Conservation (phyloP, 2,113 vertebrate genomes). For the Tragelaphus imberbis region DNA sequence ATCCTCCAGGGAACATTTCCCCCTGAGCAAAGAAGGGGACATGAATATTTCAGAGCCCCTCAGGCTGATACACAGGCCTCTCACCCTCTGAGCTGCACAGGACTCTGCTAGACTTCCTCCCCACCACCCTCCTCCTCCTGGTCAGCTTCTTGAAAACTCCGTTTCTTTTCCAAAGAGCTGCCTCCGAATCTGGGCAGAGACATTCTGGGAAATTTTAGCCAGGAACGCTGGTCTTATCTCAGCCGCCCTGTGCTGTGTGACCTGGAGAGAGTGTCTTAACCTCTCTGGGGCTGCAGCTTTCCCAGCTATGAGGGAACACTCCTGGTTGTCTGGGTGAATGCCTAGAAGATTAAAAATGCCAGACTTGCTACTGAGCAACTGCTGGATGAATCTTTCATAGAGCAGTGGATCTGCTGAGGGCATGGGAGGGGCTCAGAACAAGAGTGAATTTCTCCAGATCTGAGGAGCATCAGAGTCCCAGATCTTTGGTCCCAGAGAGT, state of each 20-base stretch:
- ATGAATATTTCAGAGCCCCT: constrained; percentile 42
- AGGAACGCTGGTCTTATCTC: background rate
- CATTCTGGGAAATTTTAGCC: background rate
- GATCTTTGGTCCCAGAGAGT: background rate
- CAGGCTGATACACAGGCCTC: background rate
- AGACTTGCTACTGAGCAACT: background rate
- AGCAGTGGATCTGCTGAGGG: background rate
- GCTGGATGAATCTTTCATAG: background rate
- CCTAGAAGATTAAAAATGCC: background rate
- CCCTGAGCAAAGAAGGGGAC: background rate
- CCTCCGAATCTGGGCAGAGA: background rate
- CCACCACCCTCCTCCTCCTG: background rate
- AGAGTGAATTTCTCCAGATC: background rate
- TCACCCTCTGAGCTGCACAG: background rate
- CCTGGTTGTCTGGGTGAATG: background rate
- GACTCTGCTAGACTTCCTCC: background rate
- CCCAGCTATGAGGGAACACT: background rate
- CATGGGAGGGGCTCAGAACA: background rate
- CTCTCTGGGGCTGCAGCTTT: background rate
- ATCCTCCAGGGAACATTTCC: constrained; percentile 2
- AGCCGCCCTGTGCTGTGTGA: background rate
- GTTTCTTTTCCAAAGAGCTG: background rate
- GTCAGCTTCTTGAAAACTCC: background rate
- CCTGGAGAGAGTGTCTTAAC: background rate
- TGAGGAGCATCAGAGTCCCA: background rate